Conservation (phyloP, 1,140 invertebrate genomes). For the Heliconius melpomene region DNA sequence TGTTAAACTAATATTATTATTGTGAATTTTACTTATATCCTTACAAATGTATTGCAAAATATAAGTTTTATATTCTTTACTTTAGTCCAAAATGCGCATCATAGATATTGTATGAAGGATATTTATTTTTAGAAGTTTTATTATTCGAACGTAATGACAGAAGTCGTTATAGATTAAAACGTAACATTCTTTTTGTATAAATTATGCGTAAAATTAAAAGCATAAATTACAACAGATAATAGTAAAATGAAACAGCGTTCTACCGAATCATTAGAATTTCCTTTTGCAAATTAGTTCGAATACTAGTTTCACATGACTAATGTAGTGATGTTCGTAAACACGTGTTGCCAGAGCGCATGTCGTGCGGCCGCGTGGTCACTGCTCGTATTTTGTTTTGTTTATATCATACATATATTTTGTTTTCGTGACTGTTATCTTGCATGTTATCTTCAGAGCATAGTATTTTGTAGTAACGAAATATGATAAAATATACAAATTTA, state of each 20-base stretch:
- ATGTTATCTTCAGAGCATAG: background rate
- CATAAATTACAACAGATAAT: background rate
- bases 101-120: too few relatives aligned
- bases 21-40: too few relatives aligned
- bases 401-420: conserved; percentile 13
- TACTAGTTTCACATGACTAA: conserved; percentile 12
- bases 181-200: too few relatives aligned
- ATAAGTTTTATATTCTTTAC: too few relatives aligned
- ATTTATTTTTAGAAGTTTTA: too few relatives aligned
- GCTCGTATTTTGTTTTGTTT: conserved; percentile 24
- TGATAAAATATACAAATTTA: conserved; percentile 12
- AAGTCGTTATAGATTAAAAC: too few relatives aligned
- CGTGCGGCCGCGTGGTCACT: conserved; percentile 18
- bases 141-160: too few relatives aligned
- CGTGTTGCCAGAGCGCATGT: conserved; percentile 21
- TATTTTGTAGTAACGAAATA: conserved; percentile 7
- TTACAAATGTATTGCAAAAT: too few relatives aligned
- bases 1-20: background rate
- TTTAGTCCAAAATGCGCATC: too few relatives aligned
- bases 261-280: background rate
- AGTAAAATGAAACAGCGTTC: background rate
- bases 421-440: conserved; percentile 17
- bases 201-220: background rate
- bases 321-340: conserved; percentile 11
- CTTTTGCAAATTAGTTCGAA: background rate